phyloP scores from a whole-genome alignment of 2,888 invertebrate genomes.

The Hypena proboscidalis region DNA sequence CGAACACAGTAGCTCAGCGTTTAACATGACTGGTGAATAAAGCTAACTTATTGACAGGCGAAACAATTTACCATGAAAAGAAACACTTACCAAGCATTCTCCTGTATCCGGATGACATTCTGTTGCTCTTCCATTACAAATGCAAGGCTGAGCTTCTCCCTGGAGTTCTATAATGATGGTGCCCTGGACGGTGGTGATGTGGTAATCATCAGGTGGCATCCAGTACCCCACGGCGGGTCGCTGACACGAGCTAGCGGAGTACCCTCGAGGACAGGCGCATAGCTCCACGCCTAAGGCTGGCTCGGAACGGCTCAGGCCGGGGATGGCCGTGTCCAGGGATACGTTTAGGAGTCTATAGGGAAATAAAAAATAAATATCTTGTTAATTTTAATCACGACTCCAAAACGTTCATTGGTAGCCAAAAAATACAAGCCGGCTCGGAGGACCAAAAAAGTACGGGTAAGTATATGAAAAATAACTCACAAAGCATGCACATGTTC shows the following conservation, averaged over 20 bases:
- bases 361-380: background rate
- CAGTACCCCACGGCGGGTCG: constrained; percentile 93
- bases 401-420: too few relatives aligned
- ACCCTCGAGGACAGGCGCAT: constrained; percentile 93
- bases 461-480: constrained; percentile 42
- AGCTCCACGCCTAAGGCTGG: constrained; percentile 94
- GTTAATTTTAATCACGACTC: background rate
- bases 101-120: constrained; percentile 94
- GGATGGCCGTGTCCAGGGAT: constrained; percentile 92
- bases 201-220: constrained; percentile 83
- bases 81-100: constrained; percentile 90
- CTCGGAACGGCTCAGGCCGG: constrained; percentile 87
- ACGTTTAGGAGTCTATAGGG: constrained; percentile 87
- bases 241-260: constrained; percentile 96
- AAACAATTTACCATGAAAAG: background rate
- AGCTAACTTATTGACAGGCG: too few relatives aligned
- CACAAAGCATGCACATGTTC: constrained; percentile 64
- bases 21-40: too few relatives aligned
- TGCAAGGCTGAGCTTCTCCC: constrained; percentile 92
- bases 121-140: constrained; percentile 92
- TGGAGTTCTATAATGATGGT: constrained; percentile 92
- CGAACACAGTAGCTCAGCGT: too few relatives aligned
- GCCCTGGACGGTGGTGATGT: constrained; percentile 82
- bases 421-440: too few relatives aligned
- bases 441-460: too few relatives aligned